phyloP scores from a whole-genome alignment of 64 coral and sea anemone species.

The Acropora yongei region DNA sequence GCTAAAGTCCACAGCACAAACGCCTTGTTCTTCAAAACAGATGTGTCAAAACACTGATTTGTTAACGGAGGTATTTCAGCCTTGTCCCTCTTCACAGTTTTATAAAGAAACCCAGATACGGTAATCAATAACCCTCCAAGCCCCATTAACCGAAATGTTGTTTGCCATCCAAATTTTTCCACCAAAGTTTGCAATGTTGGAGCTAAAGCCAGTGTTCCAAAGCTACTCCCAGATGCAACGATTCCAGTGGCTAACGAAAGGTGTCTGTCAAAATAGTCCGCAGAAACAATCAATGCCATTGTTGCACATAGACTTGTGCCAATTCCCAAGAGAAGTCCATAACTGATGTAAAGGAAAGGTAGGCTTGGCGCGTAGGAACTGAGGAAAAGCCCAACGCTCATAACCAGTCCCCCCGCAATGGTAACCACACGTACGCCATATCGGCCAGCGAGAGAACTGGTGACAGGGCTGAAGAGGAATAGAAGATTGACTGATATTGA shows the following conservation, averaged over 20 bases:
- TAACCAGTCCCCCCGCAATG: slow-evolving; percentile 81
- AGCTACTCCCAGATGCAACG: slow-evolving; percentile 78
- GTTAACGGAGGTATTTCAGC: slow-evolving; percentile 2
- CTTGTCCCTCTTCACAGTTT: slow-evolving; percentile 29
- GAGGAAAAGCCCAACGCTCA: slow-evolving; percentile 82
- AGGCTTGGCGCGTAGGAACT: slow-evolving; percentile 67
- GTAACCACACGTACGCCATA: slow-evolving; percentile 77
- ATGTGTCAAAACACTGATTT: slow-evolving; percentile 60
- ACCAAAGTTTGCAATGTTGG: slow-evolving; percentile 75
- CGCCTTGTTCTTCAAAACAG: slow-evolving; percentile 74
- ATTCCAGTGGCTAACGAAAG: slow-evolving; percentile 87
- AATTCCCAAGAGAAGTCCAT: slow-evolving; percentile 76
- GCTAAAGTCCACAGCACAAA: slow-evolving; percentile 88
- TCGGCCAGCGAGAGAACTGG: slow-evolving; percentile 70
- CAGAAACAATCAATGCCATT: slow-evolving; percentile 81
- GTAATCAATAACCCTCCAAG: slow-evolving; percentile 62
- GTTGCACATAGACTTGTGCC: slow-evolving; percentile 89
- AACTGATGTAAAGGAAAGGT: slow-evolving; percentile 77
- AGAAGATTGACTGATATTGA: slow-evolving; percentile 85
- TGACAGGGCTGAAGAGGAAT: slow-evolving; percentile 87
- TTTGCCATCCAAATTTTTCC: slow-evolving; percentile 63
- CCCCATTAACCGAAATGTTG: slow-evolving; percentile 59
- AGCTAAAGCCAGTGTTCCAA: slow-evolving; percentile 79
- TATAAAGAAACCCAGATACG: slow-evolving; percentile 69
- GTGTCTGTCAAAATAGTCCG: slow-evolving; percentile 91